These are phyloP conservation scores for Rhagium mordax DNA, from an alignment of 2,888 invertebrate species.

Conservation along the genomic window DNA sequence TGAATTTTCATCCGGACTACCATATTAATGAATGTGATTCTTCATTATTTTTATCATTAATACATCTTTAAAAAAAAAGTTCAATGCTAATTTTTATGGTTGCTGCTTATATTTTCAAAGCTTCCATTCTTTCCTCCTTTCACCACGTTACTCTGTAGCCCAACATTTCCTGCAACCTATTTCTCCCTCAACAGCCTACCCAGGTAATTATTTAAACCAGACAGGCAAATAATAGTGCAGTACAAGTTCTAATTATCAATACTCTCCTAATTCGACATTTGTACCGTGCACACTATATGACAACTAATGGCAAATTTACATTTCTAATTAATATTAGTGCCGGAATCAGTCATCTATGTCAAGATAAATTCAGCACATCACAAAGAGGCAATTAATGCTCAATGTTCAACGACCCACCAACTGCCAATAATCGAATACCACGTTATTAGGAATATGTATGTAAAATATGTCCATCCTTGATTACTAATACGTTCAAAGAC, in stretches of 20 bases:
- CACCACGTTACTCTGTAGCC: too few species aligned
- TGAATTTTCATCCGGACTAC: too few species aligned
- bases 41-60: too few species aligned
- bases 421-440: slow-evolving; percentile 15
- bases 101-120: too few species aligned
- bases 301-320: slow-evolving; percentile 28
- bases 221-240: background rate
- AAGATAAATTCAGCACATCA: slow-evolving; percentile 25
- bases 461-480: slow-evolving; percentile 19
- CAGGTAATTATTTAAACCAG: background rate
- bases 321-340: slow-evolving; percentile 31
- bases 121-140: too few species aligned
- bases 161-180: too few species aligned
- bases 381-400: slow-evolving; percentile 26
- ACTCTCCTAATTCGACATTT: slow-evolving; percentile 15
- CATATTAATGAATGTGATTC: too few species aligned
- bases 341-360: slow-evolving; percentile 30
- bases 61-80: too few species aligned
- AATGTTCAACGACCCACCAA: slow-evolving; percentile 9
- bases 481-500: slow-evolving; percentile 15
- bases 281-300: background rate
- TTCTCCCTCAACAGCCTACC: background rate
- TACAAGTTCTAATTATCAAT: background rate
- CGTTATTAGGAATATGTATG: background rate
- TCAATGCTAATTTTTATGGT: too few species aligned